Percentiles rank a stretch among this genome's conserved stretches.
These are phyloP conservation scores for Drosophila paracracens DNA, from an alignment of 2,888 invertebrate genomes.

Conservation along the genomic window DNA sequence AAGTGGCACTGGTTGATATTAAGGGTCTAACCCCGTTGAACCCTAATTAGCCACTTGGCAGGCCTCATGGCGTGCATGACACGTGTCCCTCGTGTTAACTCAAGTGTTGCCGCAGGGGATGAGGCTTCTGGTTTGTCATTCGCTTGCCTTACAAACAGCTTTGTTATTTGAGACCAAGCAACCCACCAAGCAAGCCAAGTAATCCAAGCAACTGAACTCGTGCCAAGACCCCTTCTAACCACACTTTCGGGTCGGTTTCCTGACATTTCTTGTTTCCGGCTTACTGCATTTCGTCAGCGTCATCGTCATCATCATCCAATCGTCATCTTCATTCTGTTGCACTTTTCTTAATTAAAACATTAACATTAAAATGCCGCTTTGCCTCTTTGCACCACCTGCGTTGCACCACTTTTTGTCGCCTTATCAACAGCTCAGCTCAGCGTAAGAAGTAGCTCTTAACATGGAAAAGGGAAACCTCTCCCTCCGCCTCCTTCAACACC, in stretches of 20 bases:
- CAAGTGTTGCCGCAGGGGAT: conserved; percentile 59
- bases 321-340: conserved; percentile 46
- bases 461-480: not conserved
- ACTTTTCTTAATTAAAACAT: conserved; percentile 64
- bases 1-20: not conserved
- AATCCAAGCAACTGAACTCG: conserved; percentile 16
- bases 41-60: conserved; percentile 66
- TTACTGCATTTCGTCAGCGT: conserved; percentile 59
- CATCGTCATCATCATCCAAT: conserved; percentile 32
- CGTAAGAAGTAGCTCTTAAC: conserved; percentile 22
- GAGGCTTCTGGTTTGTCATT: conserved; percentile 59
- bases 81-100: conserved; percentile 70
- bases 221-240: conserved; percentile 23
- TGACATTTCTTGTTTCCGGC: conserved; percentile 56
- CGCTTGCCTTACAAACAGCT: conserved; percentile 42
- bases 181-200: conserved; percentile 3
- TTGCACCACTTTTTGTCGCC: conserved; percentile 44
- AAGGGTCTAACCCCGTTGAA: conserved; percentile 23
- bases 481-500: not conserved
- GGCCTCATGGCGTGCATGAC: conserved; percentile 39
- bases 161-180: conserved; percentile 52
- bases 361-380: not conserved
- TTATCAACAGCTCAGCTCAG: conserved; percentile 32
- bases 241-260: conserved; percentile 8
- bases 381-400: conserved; percentile 32